Conservation (phyloP, 35 echinoderm and acorn worm species). For the Strongylocentrotus purpuratus region DNA sequence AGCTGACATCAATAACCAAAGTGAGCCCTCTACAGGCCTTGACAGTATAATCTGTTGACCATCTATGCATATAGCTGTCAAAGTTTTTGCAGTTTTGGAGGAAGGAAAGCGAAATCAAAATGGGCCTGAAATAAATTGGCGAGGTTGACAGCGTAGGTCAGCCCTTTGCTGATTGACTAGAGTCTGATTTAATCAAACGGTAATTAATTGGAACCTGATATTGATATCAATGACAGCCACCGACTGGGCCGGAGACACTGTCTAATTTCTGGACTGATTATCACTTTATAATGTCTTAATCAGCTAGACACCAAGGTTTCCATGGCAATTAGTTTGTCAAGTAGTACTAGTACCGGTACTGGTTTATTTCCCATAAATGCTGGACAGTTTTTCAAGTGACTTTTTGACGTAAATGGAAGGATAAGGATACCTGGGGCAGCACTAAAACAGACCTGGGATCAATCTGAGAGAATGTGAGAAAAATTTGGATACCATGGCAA, state of each 20-base stretch:
- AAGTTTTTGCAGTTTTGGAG: background rate
- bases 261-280: background rate
- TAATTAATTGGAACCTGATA: slow-evolving; percentile 10
- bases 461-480: no score
- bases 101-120: background rate
- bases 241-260: background rate
- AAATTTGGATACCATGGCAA: no score
- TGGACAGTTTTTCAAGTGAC: no score
- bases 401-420: no score
- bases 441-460: no score
- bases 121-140: background rate
- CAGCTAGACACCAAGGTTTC: background rate
- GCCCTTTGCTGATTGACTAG: background rate
- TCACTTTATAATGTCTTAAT: background rate
- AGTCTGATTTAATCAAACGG: background rate
- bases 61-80: background rate
- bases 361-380: no score
- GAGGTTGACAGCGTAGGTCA: background rate
- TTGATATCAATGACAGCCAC: background rate
- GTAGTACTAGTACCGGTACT: no score
- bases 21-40: background rate
- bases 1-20: background rate
- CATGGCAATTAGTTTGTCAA: background rate
- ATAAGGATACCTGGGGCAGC: no score
- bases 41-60: background rate